Conservation (phyloP, 2,797 vertebrate species). For the Champsocephalus esox region DNA sequence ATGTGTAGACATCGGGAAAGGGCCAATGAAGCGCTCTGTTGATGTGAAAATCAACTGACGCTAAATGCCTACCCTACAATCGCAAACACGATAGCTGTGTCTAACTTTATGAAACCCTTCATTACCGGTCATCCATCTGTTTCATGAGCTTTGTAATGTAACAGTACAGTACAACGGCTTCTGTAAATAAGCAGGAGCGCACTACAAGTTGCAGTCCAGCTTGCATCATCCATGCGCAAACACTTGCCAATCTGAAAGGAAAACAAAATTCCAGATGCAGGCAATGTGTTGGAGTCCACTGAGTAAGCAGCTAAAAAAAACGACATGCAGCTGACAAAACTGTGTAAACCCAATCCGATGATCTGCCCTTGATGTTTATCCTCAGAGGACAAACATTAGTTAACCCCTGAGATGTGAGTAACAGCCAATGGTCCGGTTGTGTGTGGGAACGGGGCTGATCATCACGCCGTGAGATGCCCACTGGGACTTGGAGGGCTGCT, state of each 20-base stretch:
- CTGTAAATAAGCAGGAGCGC: constrained; percentile 55
- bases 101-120: constrained; percentile 49
- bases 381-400: constrained; percentile 80
- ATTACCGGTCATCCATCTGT: constrained; percentile 49
- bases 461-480: constrained; percentile 58
- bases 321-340: constrained; percentile 15
- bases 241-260: constrained; percentile 36
- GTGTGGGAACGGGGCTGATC: constrained; percentile 61
- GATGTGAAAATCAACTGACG: constrained; percentile 3
- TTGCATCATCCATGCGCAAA: constrained; percentile 53
- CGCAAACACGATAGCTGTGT: constrained; percentile 2
- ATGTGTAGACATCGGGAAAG: constrained; percentile 16
- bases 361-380: constrained; percentile 73
- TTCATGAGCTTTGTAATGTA: constrained; percentile 70
- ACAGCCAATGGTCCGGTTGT: constrained; percentile 51
- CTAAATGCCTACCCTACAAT: background rate
- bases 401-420: constrained; percentile 77
- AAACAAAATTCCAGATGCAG: constrained; percentile 48
- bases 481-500: constrained; percentile 70
- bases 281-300: constrained; percentile 63
- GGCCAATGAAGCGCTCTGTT: background rate
- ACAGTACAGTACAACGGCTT: constrained; percentile 60
- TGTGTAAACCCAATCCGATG: constrained; percentile 45
- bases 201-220: constrained; percentile 51
- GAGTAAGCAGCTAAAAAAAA: constrained; percentile 48